Conservation (phyloP, 2,113 vertebrate genomes). For the Cyphomyrus plagiostoma region DNA sequence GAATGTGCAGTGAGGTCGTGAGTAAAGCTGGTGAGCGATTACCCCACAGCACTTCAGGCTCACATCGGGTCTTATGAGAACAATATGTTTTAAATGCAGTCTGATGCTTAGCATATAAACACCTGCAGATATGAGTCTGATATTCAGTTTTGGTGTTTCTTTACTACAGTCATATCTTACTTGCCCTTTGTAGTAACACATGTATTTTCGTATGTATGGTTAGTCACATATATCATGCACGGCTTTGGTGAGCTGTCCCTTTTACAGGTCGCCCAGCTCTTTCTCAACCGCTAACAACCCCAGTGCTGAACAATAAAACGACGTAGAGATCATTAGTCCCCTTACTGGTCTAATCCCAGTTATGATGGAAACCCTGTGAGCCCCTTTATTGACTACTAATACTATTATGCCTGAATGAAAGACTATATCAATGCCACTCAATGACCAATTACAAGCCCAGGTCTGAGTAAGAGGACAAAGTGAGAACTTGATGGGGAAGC, state of each 20-base stretch:
- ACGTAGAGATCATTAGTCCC: background rate
- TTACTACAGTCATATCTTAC: background rate
- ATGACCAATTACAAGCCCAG: constrained; percentile 24
- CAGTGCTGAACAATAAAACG: background rate
- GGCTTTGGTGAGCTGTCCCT: background rate
- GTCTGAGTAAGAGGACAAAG: background rate
- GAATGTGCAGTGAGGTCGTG: background rate
- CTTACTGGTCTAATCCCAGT: background rate
- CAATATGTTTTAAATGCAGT: background rate
- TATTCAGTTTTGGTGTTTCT: background rate
- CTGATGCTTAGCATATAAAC: background rate
- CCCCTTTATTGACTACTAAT: background rate
- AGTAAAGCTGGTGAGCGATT: background rate
- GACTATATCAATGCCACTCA: background rate
- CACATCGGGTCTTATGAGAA: background rate
- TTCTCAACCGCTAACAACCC: background rate
- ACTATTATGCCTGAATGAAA: background rate
- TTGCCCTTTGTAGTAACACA: background rate
- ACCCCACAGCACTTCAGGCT: background rate
- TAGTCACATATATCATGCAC: background rate
- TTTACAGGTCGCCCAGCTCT: background rate
- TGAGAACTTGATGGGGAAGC: background rate
- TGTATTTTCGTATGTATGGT: background rate
- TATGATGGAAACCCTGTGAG: background rate
- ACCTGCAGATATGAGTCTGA: background rate